Percentiles rank a stretch among this genome's conserved stretches.
phyloP scores from a whole-genome alignment of 2,113 vertebrate species.

The Misgurnus mizolepis region DNA sequence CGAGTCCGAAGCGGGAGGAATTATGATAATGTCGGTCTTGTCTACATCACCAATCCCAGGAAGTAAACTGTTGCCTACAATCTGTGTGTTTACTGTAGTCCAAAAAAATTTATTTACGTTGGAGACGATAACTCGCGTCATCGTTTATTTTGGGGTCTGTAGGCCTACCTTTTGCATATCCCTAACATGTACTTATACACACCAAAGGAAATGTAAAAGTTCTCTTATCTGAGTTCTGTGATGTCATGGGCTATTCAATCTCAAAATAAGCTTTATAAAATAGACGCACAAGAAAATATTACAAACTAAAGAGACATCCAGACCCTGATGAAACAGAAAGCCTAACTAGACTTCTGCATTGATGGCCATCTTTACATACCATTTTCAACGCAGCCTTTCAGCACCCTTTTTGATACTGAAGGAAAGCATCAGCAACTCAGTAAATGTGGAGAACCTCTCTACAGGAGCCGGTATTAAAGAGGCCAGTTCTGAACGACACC shows the following conservation, averaged over 20 bases:
- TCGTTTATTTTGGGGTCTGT: no score
- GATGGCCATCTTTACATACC: conserved; percentile 52
- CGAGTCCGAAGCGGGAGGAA: no score
- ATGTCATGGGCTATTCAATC: neutral
- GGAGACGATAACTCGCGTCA: no score
- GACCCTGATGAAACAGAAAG: neutral
- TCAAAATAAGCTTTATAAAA: neutral
- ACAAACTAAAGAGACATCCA: neutral
- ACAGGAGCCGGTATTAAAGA: conserved; percentile 35
- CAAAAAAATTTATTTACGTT: no score
- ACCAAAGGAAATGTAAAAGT: neutral
- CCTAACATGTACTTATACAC: no score
- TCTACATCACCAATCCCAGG: no score
- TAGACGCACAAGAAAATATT: neutral
- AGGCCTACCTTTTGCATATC: no score
- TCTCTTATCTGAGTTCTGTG: neutral
- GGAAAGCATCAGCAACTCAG: conserved; percentile 64
- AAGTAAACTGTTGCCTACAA: no score
- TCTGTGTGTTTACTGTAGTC: no score
- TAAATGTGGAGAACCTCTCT: conserved; percentile 46
- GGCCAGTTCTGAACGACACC: conserved; percentile 28
- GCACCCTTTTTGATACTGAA: conserved; percentile 40
- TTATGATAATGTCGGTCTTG: no score
- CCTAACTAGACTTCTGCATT: conserved; percentile 53
- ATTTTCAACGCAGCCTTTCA: conserved; percentile 63